phyloP scores from a whole-genome alignment of 2,888 invertebrate genomes.

The Myathropa florea region DNA sequence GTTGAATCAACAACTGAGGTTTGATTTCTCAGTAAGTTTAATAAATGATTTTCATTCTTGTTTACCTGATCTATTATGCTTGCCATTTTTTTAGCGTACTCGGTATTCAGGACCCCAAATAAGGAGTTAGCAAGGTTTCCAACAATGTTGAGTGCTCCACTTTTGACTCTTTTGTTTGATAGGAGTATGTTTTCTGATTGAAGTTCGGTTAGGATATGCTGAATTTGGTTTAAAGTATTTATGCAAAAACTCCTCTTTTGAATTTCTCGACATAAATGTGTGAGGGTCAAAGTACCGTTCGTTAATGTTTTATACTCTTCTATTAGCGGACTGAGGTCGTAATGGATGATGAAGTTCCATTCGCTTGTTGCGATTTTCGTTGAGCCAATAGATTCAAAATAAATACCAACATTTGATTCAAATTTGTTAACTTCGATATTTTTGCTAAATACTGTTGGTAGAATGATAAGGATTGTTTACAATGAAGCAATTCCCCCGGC shows the following conservation, averaged over 20 bases:
- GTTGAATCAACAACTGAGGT: no score
- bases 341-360: constrained; percentile 48
- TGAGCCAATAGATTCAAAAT: no score
- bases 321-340: constrained; percentile 34
- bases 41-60: no score
- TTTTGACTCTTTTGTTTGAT: not conserved
- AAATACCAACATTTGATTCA: no score
- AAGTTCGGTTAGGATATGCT: not conserved
- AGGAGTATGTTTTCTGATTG: not conserved
- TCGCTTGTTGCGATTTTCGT: constrained; percentile 35
- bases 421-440: constrained; percentile 17
- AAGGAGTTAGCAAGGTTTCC: constrained; percentile 48
- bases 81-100: no score
- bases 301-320: constrained; percentile 4
- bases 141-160: constrained; percentile 33
- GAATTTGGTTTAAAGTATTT: not conserved
- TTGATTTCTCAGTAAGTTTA: no score
- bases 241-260: not conserved
- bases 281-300: constrained; percentile 13
- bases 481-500: not conserved
- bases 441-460: not conserved
- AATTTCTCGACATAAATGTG: constrained; percentile 1
- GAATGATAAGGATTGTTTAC: not conserved
- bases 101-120: no score
- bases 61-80: no score